A percentile compares a stretch with the other conserved stretches of the same genome.
These are phyloP conservation scores for Oligia strigilis DNA, from an alignment of 2,888 invertebrate genomes.

Conservation along the genomic window DNA sequence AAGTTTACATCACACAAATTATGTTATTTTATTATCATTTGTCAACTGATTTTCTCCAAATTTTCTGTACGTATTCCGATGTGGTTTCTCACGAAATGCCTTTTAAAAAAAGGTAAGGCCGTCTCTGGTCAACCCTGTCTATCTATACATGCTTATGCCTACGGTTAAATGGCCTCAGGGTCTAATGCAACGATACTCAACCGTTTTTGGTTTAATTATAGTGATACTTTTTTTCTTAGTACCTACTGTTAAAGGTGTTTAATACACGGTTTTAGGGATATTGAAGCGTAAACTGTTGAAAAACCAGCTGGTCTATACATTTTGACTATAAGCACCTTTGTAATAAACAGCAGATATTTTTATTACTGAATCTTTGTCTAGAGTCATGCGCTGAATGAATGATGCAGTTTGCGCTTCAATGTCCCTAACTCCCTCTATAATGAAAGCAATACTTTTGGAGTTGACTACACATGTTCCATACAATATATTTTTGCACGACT, in stretches of 20 bases:
- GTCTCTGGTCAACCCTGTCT: conserved; percentile 65
- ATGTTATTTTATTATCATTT: conserved; percentile 48
- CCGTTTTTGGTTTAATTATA: background rate
- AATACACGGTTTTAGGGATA: background rate
- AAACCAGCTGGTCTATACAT: no score
- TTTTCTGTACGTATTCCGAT: conserved; percentile 35
- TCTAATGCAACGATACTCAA: conserved; percentile 41
- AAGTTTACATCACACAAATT: conserved; percentile 38
- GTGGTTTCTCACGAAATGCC: conserved; percentile 47
- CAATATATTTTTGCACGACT: no score
- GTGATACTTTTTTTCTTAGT: background rate
- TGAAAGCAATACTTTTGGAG: conserved; percentile 4
- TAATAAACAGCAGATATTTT: background rate
- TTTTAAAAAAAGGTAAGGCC: conserved; percentile 65
- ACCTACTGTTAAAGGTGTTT: background rate
- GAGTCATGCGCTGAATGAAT: background rate
- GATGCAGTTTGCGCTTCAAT: background rate
- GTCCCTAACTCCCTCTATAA: background rate
- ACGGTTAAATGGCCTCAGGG: conserved; percentile 23
- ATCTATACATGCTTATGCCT: conserved; percentile 49
- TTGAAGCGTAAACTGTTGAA: background rate
- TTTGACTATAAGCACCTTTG: background rate
- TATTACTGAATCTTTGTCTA: no score
- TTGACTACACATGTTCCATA: background rate
- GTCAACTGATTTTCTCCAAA: conserved; percentile 27